Percentiles rank a stretch among this genome's conserved stretches.
Evolutionary conservation across 2,113 vertebrate genomes (phyloP).

Genomic region (Lepus europaeus): DNA sequence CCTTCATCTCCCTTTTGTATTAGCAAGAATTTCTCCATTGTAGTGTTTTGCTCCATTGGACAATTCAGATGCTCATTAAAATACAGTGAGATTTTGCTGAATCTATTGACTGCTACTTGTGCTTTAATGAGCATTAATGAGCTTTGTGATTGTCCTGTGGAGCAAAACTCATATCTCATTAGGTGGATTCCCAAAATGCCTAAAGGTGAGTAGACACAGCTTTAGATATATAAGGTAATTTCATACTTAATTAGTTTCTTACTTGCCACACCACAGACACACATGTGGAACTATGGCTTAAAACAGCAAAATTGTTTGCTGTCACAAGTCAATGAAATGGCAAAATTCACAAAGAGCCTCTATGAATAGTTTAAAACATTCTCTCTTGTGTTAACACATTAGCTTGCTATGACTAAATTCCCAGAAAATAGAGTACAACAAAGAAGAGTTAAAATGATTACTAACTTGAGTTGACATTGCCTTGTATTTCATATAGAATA

Average conservation of each 20-base stretch:
- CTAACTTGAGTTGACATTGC: conserved; percentile 4
- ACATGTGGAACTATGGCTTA: conserved; percentile 44
- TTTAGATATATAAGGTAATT: conserved; percentile 78
- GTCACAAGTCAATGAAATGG: conserved; percentile 68
- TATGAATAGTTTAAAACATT: conserved; percentile 52
- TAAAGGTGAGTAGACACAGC: conserved; percentile 75
- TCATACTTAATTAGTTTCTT: conserved; percentile 79
- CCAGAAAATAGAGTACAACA: conserved; percentile 44
- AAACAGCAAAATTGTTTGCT: conserved; percentile 66
- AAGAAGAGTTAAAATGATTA: conserved; percentile 2
- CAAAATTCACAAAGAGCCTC: conserved; percentile 58
- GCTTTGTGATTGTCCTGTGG: conserved; percentile 76
- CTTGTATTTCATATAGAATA: conserved; percentile 20
- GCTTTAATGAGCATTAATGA: conserved; percentile 81
- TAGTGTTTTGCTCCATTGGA: conserved; percentile 63
- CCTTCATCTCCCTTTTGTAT: neutral
- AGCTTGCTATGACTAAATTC: conserved; percentile 54
- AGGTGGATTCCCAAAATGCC: conserved; percentile 77
- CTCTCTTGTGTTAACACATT: conserved; percentile 57
- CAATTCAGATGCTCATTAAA: conserved; percentile 76
- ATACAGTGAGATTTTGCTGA: conserved; percentile 76
- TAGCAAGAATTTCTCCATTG: conserved; percentile 48
- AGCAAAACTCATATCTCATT: conserved; percentile 80
- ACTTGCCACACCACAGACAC: conserved; percentile 56
- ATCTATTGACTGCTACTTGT: conserved; percentile 72